These are phyloP conservation scores for Zaprionus davidi DNA, from an alignment of 1,140 invertebrate species.

Conservation along the genomic window DNA sequence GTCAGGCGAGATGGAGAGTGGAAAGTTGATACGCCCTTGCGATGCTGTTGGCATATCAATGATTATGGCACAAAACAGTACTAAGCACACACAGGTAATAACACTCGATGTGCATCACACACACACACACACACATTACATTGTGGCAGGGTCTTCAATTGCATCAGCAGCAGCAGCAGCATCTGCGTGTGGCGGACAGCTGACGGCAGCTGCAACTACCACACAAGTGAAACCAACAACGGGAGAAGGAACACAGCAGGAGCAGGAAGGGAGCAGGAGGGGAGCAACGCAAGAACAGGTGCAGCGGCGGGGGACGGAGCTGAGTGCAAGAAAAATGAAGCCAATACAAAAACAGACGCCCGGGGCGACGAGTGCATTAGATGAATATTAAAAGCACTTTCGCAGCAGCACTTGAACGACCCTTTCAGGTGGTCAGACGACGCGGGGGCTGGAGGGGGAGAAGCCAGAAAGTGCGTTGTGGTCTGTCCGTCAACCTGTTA, in stretches of 20 bases:
- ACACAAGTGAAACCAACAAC: slow-evolving; percentile 4
- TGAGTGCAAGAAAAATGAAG: slow-evolving; percentile 56
- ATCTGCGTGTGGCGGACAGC: slow-evolving; percentile 20
- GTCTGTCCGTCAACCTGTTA: not conserved
- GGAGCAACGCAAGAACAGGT: not conserved
- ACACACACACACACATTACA: slow-evolving; percentile 9
- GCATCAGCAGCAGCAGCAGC: slow-evolving; percentile 27
- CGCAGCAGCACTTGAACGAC: slow-evolving; percentile 48
- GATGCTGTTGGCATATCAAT: slow-evolving; percentile 58
- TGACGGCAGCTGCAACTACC: slow-evolving; percentile 37
- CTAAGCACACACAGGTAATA: slow-evolving; percentile 46
- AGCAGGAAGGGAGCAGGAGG: not conserved
- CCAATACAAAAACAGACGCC: slow-evolving; percentile 43
- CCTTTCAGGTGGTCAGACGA: slow-evolving; percentile 1
- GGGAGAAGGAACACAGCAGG: no score
- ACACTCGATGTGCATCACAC: slow-evolving; percentile 36
- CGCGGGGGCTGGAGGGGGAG: not conserved
- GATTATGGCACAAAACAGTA: slow-evolving; percentile 52
- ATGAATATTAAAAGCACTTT: slow-evolving; percentile 78
- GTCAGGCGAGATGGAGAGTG: slow-evolving; percentile 6
- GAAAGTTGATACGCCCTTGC: slow-evolving; percentile 13
- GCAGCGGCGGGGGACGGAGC: not conserved
- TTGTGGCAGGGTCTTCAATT: slow-evolving; percentile 49
- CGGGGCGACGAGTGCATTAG: slow-evolving; percentile 71
- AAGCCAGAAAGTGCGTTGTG: not conserved